Evolutionary conservation across 2,888 invertebrate genomes (phyloP).

Genomic region (Microplitis manilae): DNA sequence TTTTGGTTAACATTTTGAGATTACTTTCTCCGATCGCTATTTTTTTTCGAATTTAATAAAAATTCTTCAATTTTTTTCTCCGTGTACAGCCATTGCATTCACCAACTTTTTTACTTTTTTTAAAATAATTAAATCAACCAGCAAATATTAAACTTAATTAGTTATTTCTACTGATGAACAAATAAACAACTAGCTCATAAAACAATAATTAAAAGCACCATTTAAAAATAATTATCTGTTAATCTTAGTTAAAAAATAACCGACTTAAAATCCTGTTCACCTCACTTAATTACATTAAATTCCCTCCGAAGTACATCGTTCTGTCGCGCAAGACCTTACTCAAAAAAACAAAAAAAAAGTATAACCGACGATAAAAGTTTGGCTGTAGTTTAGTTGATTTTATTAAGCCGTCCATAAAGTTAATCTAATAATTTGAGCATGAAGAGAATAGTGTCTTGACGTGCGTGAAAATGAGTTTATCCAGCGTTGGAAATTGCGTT

Average conservation of each 20-base stretch:
- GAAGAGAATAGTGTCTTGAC: conserved; percentile 5
- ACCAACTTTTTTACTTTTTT: no score
- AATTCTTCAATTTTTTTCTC: no score
- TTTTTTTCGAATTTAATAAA: no score
- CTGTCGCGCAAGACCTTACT: not conserved
- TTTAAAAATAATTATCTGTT: not conserved
- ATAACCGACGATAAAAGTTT: not conserved
- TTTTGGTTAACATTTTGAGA: no score
- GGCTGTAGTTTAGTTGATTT: not conserved
- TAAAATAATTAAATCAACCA: no score
- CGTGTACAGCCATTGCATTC: no score
- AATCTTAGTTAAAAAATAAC: not conserved
- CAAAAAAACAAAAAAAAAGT: not conserved
- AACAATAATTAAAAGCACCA: not conserved
- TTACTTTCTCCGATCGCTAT: no score
- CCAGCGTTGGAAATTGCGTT: conserved; percentile 20
- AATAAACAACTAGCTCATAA: no score
- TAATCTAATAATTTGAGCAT: conserved; percentile 9
- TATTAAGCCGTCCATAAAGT: not conserved
- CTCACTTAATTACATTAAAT: not conserved
- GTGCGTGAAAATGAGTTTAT: conserved; percentile 30
- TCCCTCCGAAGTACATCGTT: not conserved
- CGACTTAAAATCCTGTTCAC: not conserved
- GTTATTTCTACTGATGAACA: no score
- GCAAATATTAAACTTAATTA: no score